These are phyloP conservation scores for Macaria notata DNA, from an alignment of 2,888 invertebrate species.

Conservation along the genomic window DNA sequence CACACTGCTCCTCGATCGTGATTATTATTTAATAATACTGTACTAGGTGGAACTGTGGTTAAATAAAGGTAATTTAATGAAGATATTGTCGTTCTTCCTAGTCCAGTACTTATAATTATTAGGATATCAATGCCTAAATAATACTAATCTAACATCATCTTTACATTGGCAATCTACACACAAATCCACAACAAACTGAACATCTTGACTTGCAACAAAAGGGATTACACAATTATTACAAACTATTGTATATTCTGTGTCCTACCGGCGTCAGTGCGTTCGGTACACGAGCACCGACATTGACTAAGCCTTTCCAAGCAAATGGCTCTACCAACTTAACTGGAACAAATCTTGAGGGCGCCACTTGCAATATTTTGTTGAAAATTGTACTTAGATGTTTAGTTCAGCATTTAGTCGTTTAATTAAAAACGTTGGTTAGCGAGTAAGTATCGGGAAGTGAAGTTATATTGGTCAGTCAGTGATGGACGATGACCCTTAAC, in stretches of 20 bases:
- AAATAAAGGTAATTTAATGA: too few species aligned
- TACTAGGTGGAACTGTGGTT: too few species aligned
- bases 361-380: not conserved
- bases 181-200: too few species aligned
- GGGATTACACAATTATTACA: not conserved
- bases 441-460: not conserved
- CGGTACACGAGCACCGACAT: slow-evolving; percentile 27
- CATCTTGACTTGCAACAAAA: slow-evolving; percentile 2
- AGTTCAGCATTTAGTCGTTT: not conserved
- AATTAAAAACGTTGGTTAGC: not conserved
- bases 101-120: too few species aligned
- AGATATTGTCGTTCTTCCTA: too few species aligned
- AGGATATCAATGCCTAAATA: too few species aligned
- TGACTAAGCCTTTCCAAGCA: slow-evolving; percentile 14
- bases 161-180: too few species aligned
- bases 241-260: slow-evolving; percentile 1
- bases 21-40: too few species aligned
- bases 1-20: too few species aligned
- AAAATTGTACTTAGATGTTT: not conserved
- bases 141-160: too few species aligned
- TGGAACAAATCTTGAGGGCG: not conserved
- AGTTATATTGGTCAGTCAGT: slow-evolving; percentile 21
- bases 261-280: slow-evolving; percentile 12
- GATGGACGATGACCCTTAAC: slow-evolving; percentile 17
- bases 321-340: not conserved